Conservation (phyloP, 2,797 vertebrate genomes). For the Numenius phaeopus region DNA sequence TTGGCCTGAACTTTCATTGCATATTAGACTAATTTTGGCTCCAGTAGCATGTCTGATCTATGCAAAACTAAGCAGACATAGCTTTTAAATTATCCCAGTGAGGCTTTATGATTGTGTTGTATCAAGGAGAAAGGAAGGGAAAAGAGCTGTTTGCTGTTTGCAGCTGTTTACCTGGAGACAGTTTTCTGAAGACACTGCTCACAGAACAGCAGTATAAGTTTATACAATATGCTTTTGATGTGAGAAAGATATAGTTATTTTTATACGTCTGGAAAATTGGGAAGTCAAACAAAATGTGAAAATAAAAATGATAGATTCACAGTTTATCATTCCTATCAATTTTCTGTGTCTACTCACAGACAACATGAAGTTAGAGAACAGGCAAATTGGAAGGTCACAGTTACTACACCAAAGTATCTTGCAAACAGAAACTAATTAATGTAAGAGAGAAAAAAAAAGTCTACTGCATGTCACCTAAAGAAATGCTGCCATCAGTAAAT, state of each 20-base stretch:
- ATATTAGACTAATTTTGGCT: background rate
- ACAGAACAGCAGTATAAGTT: background rate
- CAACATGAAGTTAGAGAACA: background rate
- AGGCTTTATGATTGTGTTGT: background rate
- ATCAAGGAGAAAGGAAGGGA: background rate
- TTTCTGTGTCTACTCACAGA: background rate
- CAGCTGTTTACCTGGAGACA: background rate
- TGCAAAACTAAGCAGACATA: background rate
- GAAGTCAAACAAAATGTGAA: background rate
- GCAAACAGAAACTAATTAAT: conserved; percentile 21
- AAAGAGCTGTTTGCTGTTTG: background rate
- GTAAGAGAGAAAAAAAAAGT: background rate
- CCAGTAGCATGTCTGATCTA: background rate
- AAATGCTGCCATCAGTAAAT: conserved; percentile 16
- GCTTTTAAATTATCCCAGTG: background rate
- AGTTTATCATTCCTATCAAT: background rate
- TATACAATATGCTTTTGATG: background rate
- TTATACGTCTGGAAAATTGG: background rate
- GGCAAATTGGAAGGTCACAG: background rate
- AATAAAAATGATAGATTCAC: background rate
- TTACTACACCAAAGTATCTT: background rate
- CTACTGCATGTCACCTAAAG: background rate
- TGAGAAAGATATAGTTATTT: background rate
- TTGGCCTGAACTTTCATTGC: background rate
- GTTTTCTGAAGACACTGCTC: background rate